Evolutionary conservation across 2,797 vertebrate genomes (phyloP).

Genomic region (Sebastes reedi): DNA sequence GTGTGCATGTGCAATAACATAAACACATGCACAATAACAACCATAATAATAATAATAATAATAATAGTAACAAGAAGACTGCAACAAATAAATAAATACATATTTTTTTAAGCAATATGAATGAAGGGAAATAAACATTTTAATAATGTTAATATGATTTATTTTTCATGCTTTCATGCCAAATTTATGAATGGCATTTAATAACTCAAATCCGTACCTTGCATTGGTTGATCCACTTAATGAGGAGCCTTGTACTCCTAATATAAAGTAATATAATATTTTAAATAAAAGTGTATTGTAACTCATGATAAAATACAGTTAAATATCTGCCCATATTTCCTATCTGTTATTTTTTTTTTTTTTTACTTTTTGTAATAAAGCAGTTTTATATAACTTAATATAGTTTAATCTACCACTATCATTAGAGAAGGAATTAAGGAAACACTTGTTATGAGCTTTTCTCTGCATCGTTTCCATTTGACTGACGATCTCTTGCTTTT

Average conservation of each 20-base stretch:
- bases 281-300: background rate
- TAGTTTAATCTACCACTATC: background rate
- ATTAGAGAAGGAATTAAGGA: background rate
- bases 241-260: background rate
- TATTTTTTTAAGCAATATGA: background rate
- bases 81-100: background rate
- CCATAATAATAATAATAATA: background rate
- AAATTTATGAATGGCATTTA: background rate
- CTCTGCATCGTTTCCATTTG: background rate
- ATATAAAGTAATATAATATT: background rate
- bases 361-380: background rate
- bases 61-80: background rate
- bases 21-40: too few species aligned
- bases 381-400: too few species aligned
- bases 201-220: background rate
- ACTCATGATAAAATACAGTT: background rate
- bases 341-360: too few species aligned
- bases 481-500: slow-evolving; percentile 12
- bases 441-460: background rate
- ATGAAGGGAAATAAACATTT: background rate
- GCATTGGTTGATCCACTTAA: background rate
- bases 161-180: background rate
- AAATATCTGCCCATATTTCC: background rate
- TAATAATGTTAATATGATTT: background rate
- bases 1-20: background rate